Base-by-base conservation (phyloP, 1,140 invertebrate genomes). In the Apis cerana region DNA sequence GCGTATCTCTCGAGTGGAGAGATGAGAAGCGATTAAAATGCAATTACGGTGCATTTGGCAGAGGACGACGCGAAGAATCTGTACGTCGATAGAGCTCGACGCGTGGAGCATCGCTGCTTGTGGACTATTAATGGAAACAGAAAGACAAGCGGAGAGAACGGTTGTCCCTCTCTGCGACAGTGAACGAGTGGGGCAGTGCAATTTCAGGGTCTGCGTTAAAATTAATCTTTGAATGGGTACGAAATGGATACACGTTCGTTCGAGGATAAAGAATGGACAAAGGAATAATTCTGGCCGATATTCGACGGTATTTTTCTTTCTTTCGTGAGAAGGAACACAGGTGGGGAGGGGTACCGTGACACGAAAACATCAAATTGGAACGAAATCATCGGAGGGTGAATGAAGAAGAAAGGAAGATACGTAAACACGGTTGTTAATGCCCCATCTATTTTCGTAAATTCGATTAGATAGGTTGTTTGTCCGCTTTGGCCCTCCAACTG, bases 51-150 rank as follows among this genome's bases (percentile, higher is more conserved):
- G 21, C 74, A 76, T 76, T 76, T 75, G 72, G 64, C 80, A 76
- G 52, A 23, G 27, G 9, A 15, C 48, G 33, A 56, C 69, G 72
- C 54, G 9, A 76, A 76, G 65, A 68, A 52, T 61, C 62, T 76
- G 43, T 59, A 33, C 64, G 17, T 21, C 27, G 67, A 79, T 83
- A 64, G 80, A 79, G 71, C 48, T 15, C 12, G 19, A 72, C 33
- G 71, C 81, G 33, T 61, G 50, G 59, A 79, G 62, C 80, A 83
- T 68, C 33, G 61, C 52, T 62, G 59, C 68, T 2, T 58, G 82
- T 61, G 85, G 27, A 87, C 74, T 84, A 84, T 88, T 87, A 81
- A 87, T 87, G 86, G 86, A 88, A 77, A 82, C 82, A 43, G 61
- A 83, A 85, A 84, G 71, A 84, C 62, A 27, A 56, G 61, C 23